A percentile compares a stretch with the other conserved stretches of the same genome.
Evolutionary conservation across 2,888 invertebrate species (phyloP).

Genomic region (Chymomyza procnemis): DNA sequence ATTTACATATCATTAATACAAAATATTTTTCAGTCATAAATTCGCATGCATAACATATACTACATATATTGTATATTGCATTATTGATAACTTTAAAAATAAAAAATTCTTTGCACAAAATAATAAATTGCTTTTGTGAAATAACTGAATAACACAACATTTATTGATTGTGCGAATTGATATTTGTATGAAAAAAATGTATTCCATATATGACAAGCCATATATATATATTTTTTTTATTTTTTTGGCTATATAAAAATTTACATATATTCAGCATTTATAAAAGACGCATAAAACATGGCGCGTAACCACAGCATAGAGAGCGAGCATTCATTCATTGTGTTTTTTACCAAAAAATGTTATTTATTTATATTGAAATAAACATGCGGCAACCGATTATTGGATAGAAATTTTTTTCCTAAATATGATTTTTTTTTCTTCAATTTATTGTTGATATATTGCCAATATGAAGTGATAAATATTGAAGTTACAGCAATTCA

Average conservation of each 20-base stretch:
- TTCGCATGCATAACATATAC: no score
- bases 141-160: slow-evolving; percentile 4
- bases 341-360: not conserved
- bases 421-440: not conserved
- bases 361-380: not conserved
- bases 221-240: no score
- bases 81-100: slow-evolving; percentile 15
- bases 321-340: not conserved
- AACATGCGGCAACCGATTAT: not conserved
- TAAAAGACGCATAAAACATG: not conserved
- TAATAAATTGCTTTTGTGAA: slow-evolving; percentile 10
- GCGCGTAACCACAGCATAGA: not conserved
- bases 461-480: not conserved
- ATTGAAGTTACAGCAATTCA: not conserved
- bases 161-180: not conserved
- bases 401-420: not conserved
- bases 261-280: not conserved
- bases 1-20: slow-evolving; percentile 35
- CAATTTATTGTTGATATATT: not conserved
- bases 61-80: slow-evolving; percentile 12
- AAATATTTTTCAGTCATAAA: slow-evolving; percentile 8
- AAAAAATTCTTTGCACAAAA: slow-evolving; percentile 5
- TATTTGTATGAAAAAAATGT: not conserved
- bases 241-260: not conserved
- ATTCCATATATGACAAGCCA: not conserved